Evolutionary conservation across 2,797 vertebrate species (phyloP).

Genomic region (Halcyon chelicuti): DNA sequence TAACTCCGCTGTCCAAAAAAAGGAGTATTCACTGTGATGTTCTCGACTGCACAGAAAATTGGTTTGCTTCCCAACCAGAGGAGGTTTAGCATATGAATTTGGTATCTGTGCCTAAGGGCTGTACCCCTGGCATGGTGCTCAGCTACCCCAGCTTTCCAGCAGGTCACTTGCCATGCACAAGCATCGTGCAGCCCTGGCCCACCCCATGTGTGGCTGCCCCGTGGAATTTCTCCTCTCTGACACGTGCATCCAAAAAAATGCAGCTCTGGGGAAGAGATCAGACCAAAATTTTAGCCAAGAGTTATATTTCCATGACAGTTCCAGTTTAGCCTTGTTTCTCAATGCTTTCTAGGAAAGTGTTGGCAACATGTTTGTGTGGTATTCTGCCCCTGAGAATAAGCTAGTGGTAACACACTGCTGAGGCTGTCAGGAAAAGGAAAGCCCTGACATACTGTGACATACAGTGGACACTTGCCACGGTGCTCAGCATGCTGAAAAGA

Average conservation of each 20-base stretch:
- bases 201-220: fast-evolving
- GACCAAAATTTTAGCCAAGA: neutral
- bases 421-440: neutral
- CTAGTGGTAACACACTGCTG: fast-evolving
- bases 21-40: neutral
- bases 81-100: neutral
- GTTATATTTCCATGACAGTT: neutral
- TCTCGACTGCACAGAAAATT: neutral
- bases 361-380: neutral
- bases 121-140: neutral
- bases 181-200: fast-evolving
- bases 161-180: neutral
- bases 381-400: neutral
- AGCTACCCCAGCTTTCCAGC: neutral
- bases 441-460: neutral
- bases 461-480: neutral
- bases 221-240: neutral
- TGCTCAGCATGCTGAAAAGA: fast-evolving
- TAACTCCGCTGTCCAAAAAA: fast-evolving
- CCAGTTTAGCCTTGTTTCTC: neutral
- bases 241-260: fast-evolving
- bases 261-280: neutral
- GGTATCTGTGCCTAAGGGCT: neutral
- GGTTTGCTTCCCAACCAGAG: fast-evolving
- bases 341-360: neutral